These are phyloP conservation scores for Pseudachorutes palmiensis DNA, from an alignment of 1,140 invertebrate species.

Conservation along the genomic window DNA sequence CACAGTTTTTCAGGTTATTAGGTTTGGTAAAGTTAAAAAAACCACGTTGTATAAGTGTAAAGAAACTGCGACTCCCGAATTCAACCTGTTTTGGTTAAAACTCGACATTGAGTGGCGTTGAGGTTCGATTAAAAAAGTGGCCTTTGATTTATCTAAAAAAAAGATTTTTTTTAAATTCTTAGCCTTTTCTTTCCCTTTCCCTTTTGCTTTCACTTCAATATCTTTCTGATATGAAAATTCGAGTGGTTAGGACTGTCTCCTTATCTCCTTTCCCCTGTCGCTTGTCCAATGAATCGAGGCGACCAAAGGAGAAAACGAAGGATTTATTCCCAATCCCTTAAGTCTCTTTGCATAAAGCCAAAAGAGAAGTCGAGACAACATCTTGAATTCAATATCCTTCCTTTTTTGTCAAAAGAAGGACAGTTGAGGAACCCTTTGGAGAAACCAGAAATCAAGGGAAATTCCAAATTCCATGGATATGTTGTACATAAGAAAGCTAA, in stretches of 20 bases:
- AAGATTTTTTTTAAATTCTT: background rate
- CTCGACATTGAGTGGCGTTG: no score
- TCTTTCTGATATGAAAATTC: background rate
- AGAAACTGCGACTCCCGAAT: no score
- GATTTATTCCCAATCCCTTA: background rate
- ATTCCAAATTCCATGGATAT: background rate
- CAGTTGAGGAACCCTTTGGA: no score
- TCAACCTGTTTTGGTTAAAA: no score
- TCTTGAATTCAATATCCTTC: background rate
- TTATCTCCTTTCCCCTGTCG: background rate
- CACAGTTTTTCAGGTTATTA: background rate
- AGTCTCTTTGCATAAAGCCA: background rate
- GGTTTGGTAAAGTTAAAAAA: background rate
- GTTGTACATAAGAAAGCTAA: background rate
- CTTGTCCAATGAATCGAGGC: background rate
- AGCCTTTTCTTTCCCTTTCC: background rate
- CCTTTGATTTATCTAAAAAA: no score
- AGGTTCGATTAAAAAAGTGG: no score
- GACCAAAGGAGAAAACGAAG: background rate
- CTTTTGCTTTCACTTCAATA: slow-evolving; percentile 1
- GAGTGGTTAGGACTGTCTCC: background rate
- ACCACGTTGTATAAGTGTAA: no score
- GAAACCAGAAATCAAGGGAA: no score
- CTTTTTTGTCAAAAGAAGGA: no score
- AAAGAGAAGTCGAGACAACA: background rate